These are phyloP conservation scores for Nycticryphes semicollaris DNA, from an alignment of 2,113 vertebrate genomes.

Conservation along the genomic window DNA sequence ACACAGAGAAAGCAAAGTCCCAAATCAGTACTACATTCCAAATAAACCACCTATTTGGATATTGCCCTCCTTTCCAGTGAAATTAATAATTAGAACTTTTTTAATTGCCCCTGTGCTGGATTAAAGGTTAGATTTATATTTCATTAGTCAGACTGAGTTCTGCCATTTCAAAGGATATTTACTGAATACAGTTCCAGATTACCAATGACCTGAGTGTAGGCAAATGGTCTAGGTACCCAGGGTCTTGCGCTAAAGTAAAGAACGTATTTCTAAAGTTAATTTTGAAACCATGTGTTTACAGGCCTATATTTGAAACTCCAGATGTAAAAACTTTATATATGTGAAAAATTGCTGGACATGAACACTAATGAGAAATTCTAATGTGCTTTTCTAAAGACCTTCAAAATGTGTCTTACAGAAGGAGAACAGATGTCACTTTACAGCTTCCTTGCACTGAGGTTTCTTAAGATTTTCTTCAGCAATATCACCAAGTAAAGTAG, in stretches of 20 bases:
- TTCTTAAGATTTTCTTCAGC: neutral
- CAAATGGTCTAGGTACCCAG: neutral
- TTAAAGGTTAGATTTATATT: neutral
- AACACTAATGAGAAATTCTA: neutral
- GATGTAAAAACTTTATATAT: neutral
- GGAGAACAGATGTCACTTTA: neutral
- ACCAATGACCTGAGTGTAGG: neutral
- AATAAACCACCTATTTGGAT: neutral
- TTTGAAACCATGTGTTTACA: neutral
- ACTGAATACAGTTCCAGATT: neutral
- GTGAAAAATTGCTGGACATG: neutral
- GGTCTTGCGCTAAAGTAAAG: neutral
- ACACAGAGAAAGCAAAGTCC: neutral
- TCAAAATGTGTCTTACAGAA: neutral
- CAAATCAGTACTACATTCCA: neutral
- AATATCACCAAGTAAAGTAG: neutral
- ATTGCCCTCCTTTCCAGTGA: neutral
- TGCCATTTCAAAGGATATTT: neutral
- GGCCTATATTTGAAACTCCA: neutral
- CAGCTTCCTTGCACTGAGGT: neutral
- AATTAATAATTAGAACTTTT: neutral
- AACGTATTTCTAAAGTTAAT: neutral
- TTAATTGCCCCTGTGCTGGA: neutral
- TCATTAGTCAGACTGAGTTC: neutral
- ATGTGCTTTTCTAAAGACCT: neutral